Base-by-base conservation (phyloP, 1,140 invertebrate species). In the Phymastichus coffea region DNA sequence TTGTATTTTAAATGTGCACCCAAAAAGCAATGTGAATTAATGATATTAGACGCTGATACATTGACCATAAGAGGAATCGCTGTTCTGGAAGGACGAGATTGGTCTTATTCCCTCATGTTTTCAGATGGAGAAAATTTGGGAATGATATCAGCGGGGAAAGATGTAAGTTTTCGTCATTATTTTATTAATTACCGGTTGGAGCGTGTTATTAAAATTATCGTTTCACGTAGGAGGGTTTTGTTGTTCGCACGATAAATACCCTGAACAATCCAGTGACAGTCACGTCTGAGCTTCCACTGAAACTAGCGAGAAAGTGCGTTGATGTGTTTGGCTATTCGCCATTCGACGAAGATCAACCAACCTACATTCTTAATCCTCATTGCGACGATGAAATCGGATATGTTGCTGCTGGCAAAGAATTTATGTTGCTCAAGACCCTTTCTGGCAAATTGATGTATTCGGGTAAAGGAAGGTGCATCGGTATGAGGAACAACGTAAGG, bases 81-180 rank as follows among this genome's bases (percentile, higher is more conserved):
- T n/a, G 81, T 83, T 37, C 71, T 90, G 19, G 87, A 89, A 63
- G 83, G 85, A 43, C 77, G 80, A 63, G 83, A 86, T 63, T 82
- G 82, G 69, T 78, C 83, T 23, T 80, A 87, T 10, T 87, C 88
- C 43, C 87, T 91, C 4, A 86, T 93, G 70, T 94, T 94, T 73
- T 90, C 88, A 64, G 92, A 94, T 80, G 91, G 91, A n/a, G 86
- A 90, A 62, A 83, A 86, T 77, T 82, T 95, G 48, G 91, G 91
- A 64, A 86, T 92, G 70, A 88, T 95, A 63, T 83, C 88, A 43
- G 84, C 88, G 10, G 77, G 75, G 23, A 92, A 88, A 86, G 90
- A 92, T 79, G 92, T 93, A 81, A 86, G 84, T 75, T 67, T 38
- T 57, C 65, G 15, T 54, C 26, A 33, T 55, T n/a, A n/a, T 54